Evolutionary conservation across 2,797 vertebrate species (phyloP), one percentile per base, ranked within the genome.

Genomic region (Dendrocincla fuliginosa): DNA sequence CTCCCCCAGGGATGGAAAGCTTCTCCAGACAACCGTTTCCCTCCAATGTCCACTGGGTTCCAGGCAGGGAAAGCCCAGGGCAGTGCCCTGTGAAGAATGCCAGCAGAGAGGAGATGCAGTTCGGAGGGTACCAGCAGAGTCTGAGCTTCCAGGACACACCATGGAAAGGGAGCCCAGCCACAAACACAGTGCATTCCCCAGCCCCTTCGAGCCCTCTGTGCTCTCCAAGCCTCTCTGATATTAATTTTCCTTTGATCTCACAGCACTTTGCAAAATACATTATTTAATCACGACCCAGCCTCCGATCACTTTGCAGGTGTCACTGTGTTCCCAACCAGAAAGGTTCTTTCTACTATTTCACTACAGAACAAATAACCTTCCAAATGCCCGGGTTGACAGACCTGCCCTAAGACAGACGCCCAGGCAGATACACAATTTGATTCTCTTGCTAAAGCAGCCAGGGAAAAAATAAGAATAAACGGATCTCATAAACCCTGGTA

Each of bases 401-500:
- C 56, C 16, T 0, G 2, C 49, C 9, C 65, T 1, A 3, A 49
- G 47, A 65, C 56, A 56, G 35, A 4, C 2, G 2, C 53, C 46
- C 11, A 10, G n/a, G 20, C 46, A n/a, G 42, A 25, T 5, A 28
- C 33, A 18, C 24, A n/a, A 46, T 71, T 30, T 11, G 46, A 86
- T 82, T 71, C 55, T 32, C 60, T 16, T 53, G 60, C 68, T 70
- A 50, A 74, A 93, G 37, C 37, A 63, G 53, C 6, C 1, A 28
- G 15, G 3, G 2, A 4, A 6, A 28, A 37, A 46, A 33, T 3
- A 52, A 35, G 4, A 53, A 79, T 11, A 76, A 81, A 49, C 2
- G 9, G 14, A 60, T 60, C 53, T 85, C 57, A 25, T 76, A 59
- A 71, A 27, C 22, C 56, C 32, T 3, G 27, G 8, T 71, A 69